Evolutionary conservation across 2,888 invertebrate genomes (phyloP).

Genomic region (Drosophila koepferae): DNA sequence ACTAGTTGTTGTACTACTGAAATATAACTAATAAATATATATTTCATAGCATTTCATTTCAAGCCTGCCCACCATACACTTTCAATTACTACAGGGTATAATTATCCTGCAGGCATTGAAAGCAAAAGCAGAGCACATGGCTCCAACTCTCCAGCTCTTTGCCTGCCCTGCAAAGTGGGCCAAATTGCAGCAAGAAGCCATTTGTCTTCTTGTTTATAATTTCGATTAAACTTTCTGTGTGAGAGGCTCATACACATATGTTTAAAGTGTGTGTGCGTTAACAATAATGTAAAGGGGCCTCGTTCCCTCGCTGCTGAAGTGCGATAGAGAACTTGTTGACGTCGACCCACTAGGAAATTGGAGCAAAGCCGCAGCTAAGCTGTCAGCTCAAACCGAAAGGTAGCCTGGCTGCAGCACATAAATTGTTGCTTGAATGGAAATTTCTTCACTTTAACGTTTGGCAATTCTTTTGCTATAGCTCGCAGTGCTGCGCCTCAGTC

Average conservation of each 20-base stretch:
- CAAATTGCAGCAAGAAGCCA: slow-evolving; percentile 79
- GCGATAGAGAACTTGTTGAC: slow-evolving; percentile 57
- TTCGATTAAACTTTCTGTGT: slow-evolving; percentile 81
- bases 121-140: slow-evolving; percentile 5
- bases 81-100: slow-evolving; percentile 7
- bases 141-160: too few relatives aligned
- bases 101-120: slow-evolving; percentile 34
- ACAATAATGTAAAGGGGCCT: slow-evolving; percentile 6
- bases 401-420: slow-evolving; percentile 41
- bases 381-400: slow-evolving; percentile 54
- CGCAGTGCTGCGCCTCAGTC: slow-evolving; percentile 5
- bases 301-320: slow-evolving; percentile 28
- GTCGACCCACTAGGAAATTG: slow-evolving; percentile 75
- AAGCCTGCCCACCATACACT: background rate
- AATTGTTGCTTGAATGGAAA: slow-evolving; percentile 51
- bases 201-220: slow-evolving; percentile 82
- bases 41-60: too few relatives aligned
- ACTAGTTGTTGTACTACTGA: too few relatives aligned
- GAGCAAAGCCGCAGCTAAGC: slow-evolving; percentile 77
- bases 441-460: slow-evolving; percentile 49
- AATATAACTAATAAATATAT: background rate
- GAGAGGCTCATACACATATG: slow-evolving; percentile 55
- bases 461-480: slow-evolving; percentile 18
- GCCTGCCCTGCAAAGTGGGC: slow-evolving; percentile 15
- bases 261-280: slow-evolving; percentile 42